Evolutionary conservation across 1,140 invertebrate species (phyloP), one percentile per base, ranked within the genome.

Genomic region (Anadara kagoshimensis): DNA sequence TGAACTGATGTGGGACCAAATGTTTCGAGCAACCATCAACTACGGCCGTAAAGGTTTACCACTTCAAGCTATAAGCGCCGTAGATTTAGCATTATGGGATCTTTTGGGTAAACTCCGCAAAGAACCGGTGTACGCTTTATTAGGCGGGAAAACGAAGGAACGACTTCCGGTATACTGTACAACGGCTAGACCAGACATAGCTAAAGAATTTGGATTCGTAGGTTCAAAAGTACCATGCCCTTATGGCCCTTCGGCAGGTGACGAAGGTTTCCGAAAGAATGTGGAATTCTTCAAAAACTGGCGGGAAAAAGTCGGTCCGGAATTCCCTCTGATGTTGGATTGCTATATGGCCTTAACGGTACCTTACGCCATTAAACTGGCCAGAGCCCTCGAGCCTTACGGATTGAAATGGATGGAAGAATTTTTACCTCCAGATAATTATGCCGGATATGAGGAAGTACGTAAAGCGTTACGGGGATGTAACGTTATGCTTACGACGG

Each of bases 361-460:
- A 12, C 76, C 80, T 0, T 86, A 88, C 72, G 73, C 85, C 5
- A 78, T 84, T 8, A 75, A 78, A 49, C 72, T 88, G 41, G 85
- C 84, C 1, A 76, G 72, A 68, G 78, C 73, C 41, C 74, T 86
- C 16, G 83, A 86, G 72, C 81, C 82, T 12, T 78, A 73, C 24
- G 83, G 83, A 18, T 41, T 88, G 7, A 86, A 88, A 67, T 87
- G 85, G 86, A 86, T 86, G 44, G 85, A 87, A 72, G 86, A 87
- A 51, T 85, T 78, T 69, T 73, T 87, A 11, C 83, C 83, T 7
- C 86, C 86, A 22, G 86, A 87, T 59, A 70, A 81, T 49, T 87
- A 87, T 65, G 72, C 78, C 11, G 86, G 86, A 14, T 86, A 87
- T 65, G 72, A 69, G 8, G 77, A 85, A 29, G 86, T 87, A 0